Percentiles rank a stretch among this genome's conserved stretches.
phyloP scores from a whole-genome alignment of 2,113 vertebrate genomes.

The Zootoca vivipara region DNA sequence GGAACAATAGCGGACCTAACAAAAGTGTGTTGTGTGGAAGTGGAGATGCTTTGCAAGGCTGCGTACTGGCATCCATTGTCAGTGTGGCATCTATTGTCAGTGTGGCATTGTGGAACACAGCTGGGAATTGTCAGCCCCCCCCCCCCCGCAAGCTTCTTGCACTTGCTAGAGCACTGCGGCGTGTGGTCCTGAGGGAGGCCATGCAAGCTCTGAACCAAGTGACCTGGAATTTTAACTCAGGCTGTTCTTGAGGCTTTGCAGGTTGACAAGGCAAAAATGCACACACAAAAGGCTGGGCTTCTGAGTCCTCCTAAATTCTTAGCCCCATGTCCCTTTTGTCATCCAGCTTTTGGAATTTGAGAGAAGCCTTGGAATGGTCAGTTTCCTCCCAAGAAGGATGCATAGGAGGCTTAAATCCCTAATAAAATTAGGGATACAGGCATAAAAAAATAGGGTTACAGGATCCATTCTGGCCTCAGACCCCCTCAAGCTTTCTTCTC shows the following conservation, averaged over 20 bases:
- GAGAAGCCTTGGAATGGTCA: background rate
- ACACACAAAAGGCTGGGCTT: no score
- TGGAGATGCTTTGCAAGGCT: background rate
- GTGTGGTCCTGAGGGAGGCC: background rate
- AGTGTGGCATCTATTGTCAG: background rate
- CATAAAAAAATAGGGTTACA: no score
- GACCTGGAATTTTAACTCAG: background rate
- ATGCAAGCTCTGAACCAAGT: background rate
- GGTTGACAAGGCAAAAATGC: background rate
- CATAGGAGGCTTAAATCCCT: background rate
- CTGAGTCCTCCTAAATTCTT: no score
- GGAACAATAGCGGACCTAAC: background rate
- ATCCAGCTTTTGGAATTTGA: background rate
- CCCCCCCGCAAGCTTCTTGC: background rate
- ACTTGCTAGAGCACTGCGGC: background rate
- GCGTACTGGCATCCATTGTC: conserved; percentile 1
- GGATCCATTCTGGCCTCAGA: background rate
- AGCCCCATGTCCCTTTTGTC: background rate
- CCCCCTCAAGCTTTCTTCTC: background rate
- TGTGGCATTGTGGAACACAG: background rate
- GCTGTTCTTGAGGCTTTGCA: background rate
- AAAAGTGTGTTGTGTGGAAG: conserved; percentile 12
- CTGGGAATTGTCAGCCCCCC: background rate
- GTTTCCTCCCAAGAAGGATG: background rate
- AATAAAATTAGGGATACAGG: background rate